Evolutionary conservation across 1,140 invertebrate species (phyloP), one percentile per base, ranked within the genome.

Genomic region (Papilio polytes): DNA sequence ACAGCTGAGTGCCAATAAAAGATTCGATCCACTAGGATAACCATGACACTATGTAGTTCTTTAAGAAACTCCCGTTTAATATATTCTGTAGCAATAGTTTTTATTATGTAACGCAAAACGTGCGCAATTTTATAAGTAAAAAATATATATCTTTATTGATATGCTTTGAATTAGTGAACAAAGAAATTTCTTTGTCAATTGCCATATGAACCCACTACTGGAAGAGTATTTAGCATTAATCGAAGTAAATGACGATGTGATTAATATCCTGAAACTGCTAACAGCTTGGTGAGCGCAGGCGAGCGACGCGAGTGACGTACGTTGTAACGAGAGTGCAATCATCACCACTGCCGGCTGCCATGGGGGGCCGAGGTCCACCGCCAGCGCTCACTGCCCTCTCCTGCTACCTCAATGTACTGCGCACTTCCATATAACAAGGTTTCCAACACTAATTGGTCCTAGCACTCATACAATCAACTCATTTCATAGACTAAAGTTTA

Each of bases 1-100:
- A 46, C 72, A 46, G 36, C 41, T 20, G 72, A 41, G 72, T 73
- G 41, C 41, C 36, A 73, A 73, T 46, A 73, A 70, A 70, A 73
- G 72, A 73, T 73, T 73, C 41, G 41, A n/a, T 73, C 15, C 12
- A 44, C 15, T 20, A 73, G 1, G 41, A 41, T 9, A 10, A 20
- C 18, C 72, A 73, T 7, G 8, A 63, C 12, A n/a, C 22, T 12
- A 20, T 10, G 7, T 9, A 56, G 18, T 18, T 41, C 7, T 41
- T 41, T 41, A 41, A 41, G 36, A 41, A 41, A 41, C 7, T 41
- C 36, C 36, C 36, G 7, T 41, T n/a, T 56, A 20, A n/a, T 9
- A 8, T 2, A 56, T 8, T 56, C 53, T 7, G 18, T 20, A 18
- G 1, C n/a, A 56, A 20, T 9, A 9, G 3, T 2, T 18, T 56